Conservation (phyloP, 2,113 vertebrate species). For the Rissa tridactyla region DNA sequence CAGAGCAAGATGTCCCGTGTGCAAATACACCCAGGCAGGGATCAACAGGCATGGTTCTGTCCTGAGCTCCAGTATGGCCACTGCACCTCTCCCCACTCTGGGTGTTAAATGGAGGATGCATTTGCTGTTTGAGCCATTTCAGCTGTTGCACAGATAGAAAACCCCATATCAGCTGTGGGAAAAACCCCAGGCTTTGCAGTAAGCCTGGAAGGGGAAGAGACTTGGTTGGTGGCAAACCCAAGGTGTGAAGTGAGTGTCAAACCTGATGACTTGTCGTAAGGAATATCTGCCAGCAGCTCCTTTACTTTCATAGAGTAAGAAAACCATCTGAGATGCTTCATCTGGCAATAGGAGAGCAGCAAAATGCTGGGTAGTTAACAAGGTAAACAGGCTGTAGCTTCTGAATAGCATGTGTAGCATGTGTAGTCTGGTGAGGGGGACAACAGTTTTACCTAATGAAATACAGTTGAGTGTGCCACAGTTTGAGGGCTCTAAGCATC, state of each 20-base stretch:
- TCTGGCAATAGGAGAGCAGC: background rate
- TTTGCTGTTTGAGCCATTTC: background rate
- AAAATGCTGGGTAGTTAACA: background rate
- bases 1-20: background rate
- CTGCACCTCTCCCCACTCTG: accelerated
- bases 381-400: background rate
- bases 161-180: background rate
- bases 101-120: background rate
- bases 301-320: background rate
- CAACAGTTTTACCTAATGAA: background rate
- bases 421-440: background rate
- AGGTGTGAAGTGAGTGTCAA: background rate
- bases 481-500: background rate
- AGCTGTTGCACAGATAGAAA: background rate
- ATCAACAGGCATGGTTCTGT: background rate
- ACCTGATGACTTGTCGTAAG: background rate
- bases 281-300: background rate
- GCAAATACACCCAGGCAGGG: background rate
- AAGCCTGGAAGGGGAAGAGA: background rate
- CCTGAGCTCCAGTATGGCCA: background rate
- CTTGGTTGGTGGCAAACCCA: background rate
- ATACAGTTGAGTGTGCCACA: background rate
- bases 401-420: too few species aligned
- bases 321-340: background rate
- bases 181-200: background rate